Evolutionary conservation across 2,797 vertebrate species (phyloP), one percentile per base, ranked within the genome.

Genomic region (Microcaecilia unicolor): DNA sequence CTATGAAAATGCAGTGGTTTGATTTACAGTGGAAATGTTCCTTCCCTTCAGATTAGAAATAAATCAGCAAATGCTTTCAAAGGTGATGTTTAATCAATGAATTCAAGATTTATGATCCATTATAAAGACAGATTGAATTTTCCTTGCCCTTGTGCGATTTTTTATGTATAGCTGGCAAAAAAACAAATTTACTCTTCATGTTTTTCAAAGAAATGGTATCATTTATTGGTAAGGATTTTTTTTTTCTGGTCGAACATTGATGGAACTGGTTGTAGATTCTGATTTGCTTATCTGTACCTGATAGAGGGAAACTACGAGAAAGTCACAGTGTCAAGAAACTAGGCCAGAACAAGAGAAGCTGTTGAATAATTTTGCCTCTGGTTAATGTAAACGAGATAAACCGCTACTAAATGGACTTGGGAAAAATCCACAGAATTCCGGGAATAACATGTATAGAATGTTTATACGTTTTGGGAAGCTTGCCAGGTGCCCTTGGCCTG

Each of bases 81-180:
- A 66, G 47, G 12, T 62, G 73, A 67, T 65, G 56, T 61, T 66
- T 70, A 78, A 77, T 74, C 66, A 68, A 78, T 72, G 58, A 76
- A 73, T 74, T 72, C 69, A 54, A 70, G 63, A 80, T 74, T 67
- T 63, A 78, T 61, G 54, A 49, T 46, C 58, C 61, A 77, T 75
- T 79, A 74, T 55, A 76, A 70, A 78, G 65, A 73, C 51, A 70
- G 61, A 74, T 75, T 68, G 69, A 71, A 70, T 74, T 72, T 68
- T 58, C 55, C 30, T 54, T 65, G 51, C 31, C 52, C 56, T 76
- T 56, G 51, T 51, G 54, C 64, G 46, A 44, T 56, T 58, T n/a
- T 67, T 72, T 72, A 70, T 32, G 34, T 51, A 64, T 31, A 60
- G 42, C 33, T 62, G 48, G 18, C 31, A 55, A 44, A 75, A 76